phyloP scores from a whole-genome alignment of 2,797 vertebrate species.

The Hydrocynus forskahlii region DNA sequence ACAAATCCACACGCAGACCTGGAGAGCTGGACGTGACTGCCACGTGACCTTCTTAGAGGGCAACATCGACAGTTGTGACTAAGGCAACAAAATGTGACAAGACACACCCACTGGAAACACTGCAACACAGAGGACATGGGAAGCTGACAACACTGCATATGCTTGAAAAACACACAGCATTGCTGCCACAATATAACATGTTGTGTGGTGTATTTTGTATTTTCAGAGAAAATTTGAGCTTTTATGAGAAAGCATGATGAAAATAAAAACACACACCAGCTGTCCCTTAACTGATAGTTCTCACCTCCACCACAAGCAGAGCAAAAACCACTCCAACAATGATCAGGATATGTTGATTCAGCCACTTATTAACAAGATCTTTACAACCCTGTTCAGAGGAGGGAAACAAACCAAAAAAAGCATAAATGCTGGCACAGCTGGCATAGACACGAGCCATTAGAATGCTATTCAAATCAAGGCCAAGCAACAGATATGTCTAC shows the following conservation, averaged over 20 bases:
- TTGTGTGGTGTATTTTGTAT: background rate
- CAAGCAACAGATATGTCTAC: background rate
- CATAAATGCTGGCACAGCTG: background rate
- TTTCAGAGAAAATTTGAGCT: background rate
- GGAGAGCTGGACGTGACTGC: slow-evolving; percentile 61
- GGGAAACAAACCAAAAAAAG: background rate
- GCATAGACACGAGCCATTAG: background rate
- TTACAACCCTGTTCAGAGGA: slow-evolving; percentile 49
- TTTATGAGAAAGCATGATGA: background rate
- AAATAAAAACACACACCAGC: background rate
- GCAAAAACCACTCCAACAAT: slow-evolving; percentile 47
- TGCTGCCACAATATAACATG: background rate
- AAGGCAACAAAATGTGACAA: slow-evolving; percentile 58
- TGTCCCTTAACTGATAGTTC: slow-evolving; percentile 15
- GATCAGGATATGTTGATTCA: slow-evolving; percentile 10
- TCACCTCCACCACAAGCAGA: slow-evolving; percentile 60
- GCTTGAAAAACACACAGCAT: background rate
- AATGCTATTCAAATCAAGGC: background rate
- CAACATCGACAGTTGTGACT: slow-evolving; percentile 50
- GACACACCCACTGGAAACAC: slow-evolving; percentile 60
- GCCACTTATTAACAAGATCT: slow-evolving; percentile 1
- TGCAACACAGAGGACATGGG: slow-evolving; percentile 36
- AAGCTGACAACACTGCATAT: slow-evolving; percentile 3
- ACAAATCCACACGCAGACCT: slow-evolving; percentile 55
- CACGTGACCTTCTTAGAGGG: slow-evolving; percentile 46